Evolutionary conservation across 2,797 vertebrate species (phyloP).

Genomic region (Cryptoblepharus egeriae): DNA sequence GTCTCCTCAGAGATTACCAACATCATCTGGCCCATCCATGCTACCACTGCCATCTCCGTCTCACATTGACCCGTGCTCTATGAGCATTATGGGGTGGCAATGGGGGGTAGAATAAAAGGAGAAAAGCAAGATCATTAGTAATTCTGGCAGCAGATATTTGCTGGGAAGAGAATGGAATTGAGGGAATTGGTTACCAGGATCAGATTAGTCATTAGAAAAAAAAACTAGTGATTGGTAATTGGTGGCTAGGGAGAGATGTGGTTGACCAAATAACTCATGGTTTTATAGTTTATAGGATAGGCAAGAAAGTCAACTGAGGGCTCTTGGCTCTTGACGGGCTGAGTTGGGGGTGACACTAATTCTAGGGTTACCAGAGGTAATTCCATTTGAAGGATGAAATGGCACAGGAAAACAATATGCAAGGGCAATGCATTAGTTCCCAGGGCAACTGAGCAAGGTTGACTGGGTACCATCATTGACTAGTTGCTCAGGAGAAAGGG

Average conservation of each 20-base stretch:
- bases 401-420: neutral
- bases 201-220: no score
- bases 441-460: neutral
- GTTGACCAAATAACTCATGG: neutral
- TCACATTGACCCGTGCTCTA: neutral
- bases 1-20: neutral
- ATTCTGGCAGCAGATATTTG: neutral
- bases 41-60: neutral
- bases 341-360: neutral
- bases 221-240: neutral
- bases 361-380: neutral
- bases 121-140: neutral
- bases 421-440: neutral
- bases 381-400: neutral
- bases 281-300: neutral
- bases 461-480: neutral
- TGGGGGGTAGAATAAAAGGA: neutral
- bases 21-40: accelerated
- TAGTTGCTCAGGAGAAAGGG: neutral
- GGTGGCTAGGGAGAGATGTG: neutral
- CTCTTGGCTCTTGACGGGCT: neutral
- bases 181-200: neutral
- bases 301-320: neutral
- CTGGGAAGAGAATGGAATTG: neutral
- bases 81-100: slow-evolving; percentile 25